Base-by-base conservation (phyloP, 2,797 vertebrate genomes). In the Siniperca undulata region DNA sequence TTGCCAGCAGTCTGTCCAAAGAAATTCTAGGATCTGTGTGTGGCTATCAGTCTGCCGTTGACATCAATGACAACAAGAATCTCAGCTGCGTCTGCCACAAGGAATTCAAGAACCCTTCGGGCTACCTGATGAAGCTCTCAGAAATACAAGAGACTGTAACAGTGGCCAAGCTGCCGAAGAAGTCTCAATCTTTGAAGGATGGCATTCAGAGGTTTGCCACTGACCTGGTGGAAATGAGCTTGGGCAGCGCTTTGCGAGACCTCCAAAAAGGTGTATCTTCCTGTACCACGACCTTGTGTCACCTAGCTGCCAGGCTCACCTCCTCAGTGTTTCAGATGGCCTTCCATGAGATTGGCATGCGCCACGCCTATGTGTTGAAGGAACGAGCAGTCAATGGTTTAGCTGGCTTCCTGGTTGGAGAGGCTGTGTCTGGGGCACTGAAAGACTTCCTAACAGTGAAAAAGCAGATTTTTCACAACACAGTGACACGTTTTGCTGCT, bases 281-380 rank as follows among this genome's bases (percentile, higher is more conserved):
- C 0, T 99, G 97, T 80, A 99, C 98, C 70, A 99, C 94, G 82
- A 98, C 97, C 1, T 92, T 99, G 82, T 99, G 98, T 86, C 97
- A 98, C 77, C 94, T 99, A 76, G 98, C 99, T 72, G 94, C 98
- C 44, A 97, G 95, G 84, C 93, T 99, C 77, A 99, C 99, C 42
- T 97, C 99, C 14, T 99, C 98, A 0, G 94, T 99, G 84, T 98
- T 99, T 94, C 98, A 99, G 67, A 97, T 99, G 97, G 98, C 99
- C 66, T 99, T 99, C 91, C 98, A 98, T 76, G 99, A 99, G 92
- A 97, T 99, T 50, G 97, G 97, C 84, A 97, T 97, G 90, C 97
- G 97, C 20, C 95, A 88, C 85, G 97, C 97, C 0, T 96, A 96
- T 85, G 97, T 97, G 2, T 90, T 99, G 80, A 99, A 98, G 90